Conservation (phyloP, 2,797 vertebrate genomes). For the Scolopax bukidnonensis region DNA sequence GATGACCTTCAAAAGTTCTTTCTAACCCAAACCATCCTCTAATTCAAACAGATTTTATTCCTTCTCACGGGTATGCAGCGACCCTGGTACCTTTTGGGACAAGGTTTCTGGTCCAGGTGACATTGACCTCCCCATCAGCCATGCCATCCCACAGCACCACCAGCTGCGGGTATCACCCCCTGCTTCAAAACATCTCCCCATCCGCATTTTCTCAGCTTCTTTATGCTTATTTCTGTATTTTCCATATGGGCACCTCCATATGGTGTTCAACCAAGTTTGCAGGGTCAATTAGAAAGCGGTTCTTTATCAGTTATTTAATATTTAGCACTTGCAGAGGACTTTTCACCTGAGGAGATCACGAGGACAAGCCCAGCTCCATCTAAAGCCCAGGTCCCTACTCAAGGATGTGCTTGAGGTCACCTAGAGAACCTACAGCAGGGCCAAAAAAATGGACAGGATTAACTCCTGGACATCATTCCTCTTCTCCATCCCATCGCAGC, state of each 20-base stretch:
- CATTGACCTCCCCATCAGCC: not conserved
- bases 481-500: not conserved
- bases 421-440: not conserved
- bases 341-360: not conserved
- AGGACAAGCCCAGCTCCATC: not conserved
- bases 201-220: not conserved
- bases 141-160: not conserved
- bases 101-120: not conserved
- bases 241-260: not conserved
- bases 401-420: not conserved
- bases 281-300: not conserved
- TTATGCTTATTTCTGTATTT: not conserved
- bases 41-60: not conserved
- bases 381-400: not conserved
- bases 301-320: not conserved
- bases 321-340: not conserved
- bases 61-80: not conserved
- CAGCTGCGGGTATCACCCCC: not conserved
- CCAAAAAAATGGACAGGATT: not conserved
- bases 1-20: not conserved
- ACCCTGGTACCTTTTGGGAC: not conserved
- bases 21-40: not conserved
- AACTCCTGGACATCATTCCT: not conserved
- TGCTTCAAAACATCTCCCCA: not conserved
- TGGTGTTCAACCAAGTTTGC: not conserved